A percentile compares a stretch with the other conserved stretches of the same genome.
Conservation (phyloP, 2,888 invertebrate genomes). For the Ramazzottius varieornatus region DNA sequence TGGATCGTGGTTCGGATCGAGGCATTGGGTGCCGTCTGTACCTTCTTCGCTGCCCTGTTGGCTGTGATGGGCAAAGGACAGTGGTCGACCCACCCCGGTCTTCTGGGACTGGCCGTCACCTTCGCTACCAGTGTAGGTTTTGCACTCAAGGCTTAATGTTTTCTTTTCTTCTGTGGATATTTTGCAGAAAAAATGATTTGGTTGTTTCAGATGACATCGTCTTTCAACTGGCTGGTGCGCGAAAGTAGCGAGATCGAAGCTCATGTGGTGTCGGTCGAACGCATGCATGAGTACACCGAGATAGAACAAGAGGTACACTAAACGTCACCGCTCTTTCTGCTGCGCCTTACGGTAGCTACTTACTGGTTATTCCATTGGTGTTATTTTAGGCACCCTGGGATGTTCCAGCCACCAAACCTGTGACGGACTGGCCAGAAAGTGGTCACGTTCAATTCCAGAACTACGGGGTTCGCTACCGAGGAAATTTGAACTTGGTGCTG, state of each 20-base stretch:
- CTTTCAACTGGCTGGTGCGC: background rate
- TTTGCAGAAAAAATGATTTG: background rate
- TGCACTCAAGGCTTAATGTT: too few species aligned
- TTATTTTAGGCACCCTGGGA: conserved; percentile 14
- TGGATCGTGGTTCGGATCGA: conserved; percentile 1
- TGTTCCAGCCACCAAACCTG: conserved; percentile 13
- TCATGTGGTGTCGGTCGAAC: background rate
- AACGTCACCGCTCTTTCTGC: too few species aligned
- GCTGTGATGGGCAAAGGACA: background rate
- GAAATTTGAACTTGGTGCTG: background rate
- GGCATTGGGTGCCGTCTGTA: background rate
- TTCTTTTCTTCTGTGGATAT: background rate
- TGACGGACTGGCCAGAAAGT: conserved; percentile 10
- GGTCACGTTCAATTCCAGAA: conserved; percentile 11
- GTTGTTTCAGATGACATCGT: background rate
- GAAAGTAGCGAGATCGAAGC: background rate
- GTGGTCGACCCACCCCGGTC: background rate
- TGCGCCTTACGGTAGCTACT: too few species aligned
- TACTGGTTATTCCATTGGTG: background rate
- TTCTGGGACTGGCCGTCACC: background rate
- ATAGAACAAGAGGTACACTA: conserved; percentile 2
- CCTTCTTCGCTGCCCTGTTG: background rate
- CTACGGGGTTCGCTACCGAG: background rate
- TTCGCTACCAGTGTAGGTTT: background rate
- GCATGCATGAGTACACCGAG: background rate